Evolutionary conservation across 2,113 vertebrate genomes (phyloP).

Genomic region (Hystrix brachyura): DNA sequence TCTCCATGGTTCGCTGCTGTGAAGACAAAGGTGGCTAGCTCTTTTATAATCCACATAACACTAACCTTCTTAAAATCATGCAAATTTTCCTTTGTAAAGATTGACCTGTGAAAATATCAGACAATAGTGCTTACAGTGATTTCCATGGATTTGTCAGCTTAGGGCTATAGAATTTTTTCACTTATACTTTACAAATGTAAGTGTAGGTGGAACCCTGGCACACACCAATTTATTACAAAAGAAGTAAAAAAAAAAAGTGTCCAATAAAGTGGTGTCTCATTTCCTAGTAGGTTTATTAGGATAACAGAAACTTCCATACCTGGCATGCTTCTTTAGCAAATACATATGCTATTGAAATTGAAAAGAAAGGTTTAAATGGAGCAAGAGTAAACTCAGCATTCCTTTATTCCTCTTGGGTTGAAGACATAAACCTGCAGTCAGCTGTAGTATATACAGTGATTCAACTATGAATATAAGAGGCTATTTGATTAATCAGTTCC

Average conservation of each 20-base stretch:
- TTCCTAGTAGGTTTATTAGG: conserved; percentile 29
- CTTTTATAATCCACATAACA: not conserved
- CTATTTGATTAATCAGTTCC: conserved; percentile 75
- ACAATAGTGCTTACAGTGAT: not conserved
- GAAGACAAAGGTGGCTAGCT: conserved; percentile 47
- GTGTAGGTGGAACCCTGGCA: not conserved
- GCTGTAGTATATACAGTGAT: not conserved
- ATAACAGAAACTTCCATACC: not conserved
- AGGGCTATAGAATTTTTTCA: not conserved
- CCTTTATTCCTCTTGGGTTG: not conserved
- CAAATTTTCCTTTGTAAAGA: conserved; percentile 29
- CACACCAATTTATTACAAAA: not conserved
- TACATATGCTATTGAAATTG: not conserved
- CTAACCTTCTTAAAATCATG: conserved; percentile 35
- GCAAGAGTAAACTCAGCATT: not conserved
- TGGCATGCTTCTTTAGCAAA: not conserved
- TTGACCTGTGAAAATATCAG: not conserved
- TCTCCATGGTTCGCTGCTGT: not conserved
- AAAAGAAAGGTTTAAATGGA: not conserved
- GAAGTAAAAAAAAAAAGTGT: not conserved
- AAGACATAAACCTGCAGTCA: not conserved
- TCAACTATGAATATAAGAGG: conserved; percentile 44
- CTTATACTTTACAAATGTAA: not conserved
- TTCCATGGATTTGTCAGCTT: not conserved
- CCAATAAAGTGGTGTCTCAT: not conserved